Conservation (phyloP, 1,140 invertebrate genomes). For the Scaptodrosophila lebanonensis region DNA sequence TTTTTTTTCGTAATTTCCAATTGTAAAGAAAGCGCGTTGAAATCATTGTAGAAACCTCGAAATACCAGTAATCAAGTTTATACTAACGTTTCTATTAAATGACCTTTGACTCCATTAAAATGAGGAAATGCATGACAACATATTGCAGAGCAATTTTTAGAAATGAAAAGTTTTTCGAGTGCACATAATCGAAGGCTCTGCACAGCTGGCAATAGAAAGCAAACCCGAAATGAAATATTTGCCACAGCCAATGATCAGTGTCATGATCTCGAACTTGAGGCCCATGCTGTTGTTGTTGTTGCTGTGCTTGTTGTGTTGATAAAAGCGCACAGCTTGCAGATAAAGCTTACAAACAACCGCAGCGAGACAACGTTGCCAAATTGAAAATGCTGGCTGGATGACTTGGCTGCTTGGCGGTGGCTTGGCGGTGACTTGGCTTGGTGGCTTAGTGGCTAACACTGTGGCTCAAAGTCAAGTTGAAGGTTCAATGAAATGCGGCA, state of each 20-base stretch:
- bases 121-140: too few species aligned
- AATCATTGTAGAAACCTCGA: too few species aligned
- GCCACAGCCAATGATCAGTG: slow-evolving; percentile 48
- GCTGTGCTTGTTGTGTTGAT: slow-evolving; percentile 13
- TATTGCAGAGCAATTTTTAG: too few species aligned
- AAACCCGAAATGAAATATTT: slow-evolving; percentile 45
- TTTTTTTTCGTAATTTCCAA: too few species aligned
- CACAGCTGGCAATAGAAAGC: slow-evolving; percentile 41
- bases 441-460: slow-evolving; percentile 22
- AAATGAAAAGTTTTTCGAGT: too few species aligned
- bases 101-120: too few species aligned
- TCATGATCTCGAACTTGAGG: slow-evolving; percentile 63
- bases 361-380: slow-evolving; percentile 29
- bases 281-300: slow-evolving; percentile 13
- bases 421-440: too few species aligned
- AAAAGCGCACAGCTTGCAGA: slow-evolving; percentile 9
- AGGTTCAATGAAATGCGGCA: slow-evolving; percentile 72
- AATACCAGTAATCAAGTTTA: too few species aligned
- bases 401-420: too few species aligned
- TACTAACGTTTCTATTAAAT: too few species aligned
- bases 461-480: slow-evolving; percentile 65
- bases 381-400: slow-evolving; percentile 46
- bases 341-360: slow-evolving; percentile 5
- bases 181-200: slow-evolving; percentile 45
- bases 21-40: too few species aligned